phyloP scores from a whole-genome alignment of 2,797 vertebrate genomes.

The Morus bassanus region DNA sequence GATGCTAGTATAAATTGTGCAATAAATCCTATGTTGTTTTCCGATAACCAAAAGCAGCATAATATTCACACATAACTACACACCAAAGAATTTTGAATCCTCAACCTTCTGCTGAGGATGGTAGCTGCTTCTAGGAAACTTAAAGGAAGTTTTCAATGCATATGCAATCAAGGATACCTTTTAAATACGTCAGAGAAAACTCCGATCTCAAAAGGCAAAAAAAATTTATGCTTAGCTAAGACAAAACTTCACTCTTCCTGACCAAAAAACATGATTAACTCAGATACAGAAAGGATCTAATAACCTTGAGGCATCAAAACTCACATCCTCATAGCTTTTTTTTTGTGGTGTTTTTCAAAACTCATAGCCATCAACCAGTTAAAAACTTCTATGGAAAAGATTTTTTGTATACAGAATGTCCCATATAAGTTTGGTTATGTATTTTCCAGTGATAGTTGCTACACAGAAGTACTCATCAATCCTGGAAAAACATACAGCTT shows the following conservation, averaged over 20 bases:
- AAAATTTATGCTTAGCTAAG: not conserved
- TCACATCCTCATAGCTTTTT: not conserved
- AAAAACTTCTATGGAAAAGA: not conserved
- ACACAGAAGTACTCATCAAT: not conserved
- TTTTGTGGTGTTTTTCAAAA: not conserved
- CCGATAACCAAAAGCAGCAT: not conserved
- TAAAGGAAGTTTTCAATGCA: not conserved
- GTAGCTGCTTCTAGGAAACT: not conserved
- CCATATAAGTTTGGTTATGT: not conserved
- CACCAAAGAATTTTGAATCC: not conserved
- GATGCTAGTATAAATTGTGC: not conserved
- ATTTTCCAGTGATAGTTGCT: not conserved
- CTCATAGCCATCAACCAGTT: not conserved
- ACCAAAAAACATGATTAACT: not conserved
- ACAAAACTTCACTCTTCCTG: not conserved
- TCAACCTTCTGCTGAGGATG: not conserved
- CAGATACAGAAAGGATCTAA: not conserved
- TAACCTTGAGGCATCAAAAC: not conserved
- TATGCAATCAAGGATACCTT: not conserved
- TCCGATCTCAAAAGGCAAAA: not conserved
- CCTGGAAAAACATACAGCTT: not conserved
- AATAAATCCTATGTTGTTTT: not conserved
- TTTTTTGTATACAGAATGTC: not conserved
- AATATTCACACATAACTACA: not conserved
- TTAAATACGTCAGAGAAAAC: not conserved